These are phyloP conservation scores for Mimumesa dahlbomi DNA, from an alignment of 2,888 invertebrate species.

Conservation along the genomic window DNA sequence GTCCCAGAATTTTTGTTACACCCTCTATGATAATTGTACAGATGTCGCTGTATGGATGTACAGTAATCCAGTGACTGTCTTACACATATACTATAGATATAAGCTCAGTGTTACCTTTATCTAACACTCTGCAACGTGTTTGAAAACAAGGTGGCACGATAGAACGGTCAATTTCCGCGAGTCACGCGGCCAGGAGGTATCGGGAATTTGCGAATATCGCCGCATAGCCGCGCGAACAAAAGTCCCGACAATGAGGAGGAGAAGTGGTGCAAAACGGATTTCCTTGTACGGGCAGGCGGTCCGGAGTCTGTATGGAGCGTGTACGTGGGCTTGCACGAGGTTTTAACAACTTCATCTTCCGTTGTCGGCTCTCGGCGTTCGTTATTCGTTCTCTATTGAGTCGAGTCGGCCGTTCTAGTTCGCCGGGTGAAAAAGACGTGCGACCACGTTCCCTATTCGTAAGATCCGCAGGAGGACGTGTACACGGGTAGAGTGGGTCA, in stretches of 20 bases:
- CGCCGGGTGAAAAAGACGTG: conserved; percentile 38
- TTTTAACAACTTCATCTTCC: conserved; percentile 50
- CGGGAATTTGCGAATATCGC: background rate
- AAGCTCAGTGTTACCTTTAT: too few species aligned
- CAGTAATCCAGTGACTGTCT: too few species aligned
- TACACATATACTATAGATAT: too few species aligned
- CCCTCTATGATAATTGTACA: too few species aligned
- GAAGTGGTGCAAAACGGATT: conserved; percentile 18
- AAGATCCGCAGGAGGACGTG: conserved; percentile 31
- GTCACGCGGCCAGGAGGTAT: conserved; percentile 8
- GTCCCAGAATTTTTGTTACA: too few species aligned
- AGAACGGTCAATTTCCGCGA: background rate
- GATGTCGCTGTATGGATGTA: too few species aligned
- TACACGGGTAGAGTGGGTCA: conserved; percentile 46
- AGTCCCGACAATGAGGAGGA: conserved; percentile 9
- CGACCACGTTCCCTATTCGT: conserved; percentile 37
- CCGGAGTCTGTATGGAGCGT: background rate
- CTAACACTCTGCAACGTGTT: too few species aligned
- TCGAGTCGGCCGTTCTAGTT: conserved; percentile 1
- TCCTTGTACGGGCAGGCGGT: conserved; percentile 11
- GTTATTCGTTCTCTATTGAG: conserved; percentile 49
- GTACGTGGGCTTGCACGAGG: background rate
- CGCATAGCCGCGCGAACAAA: background rate
- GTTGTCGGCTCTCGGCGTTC: conserved; percentile 2
- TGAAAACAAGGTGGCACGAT: background rate